These are phyloP conservation scores for Aphaenogaster floridana DNA, from an alignment of 1,140 invertebrate genomes.

Conservation along the genomic window DNA sequence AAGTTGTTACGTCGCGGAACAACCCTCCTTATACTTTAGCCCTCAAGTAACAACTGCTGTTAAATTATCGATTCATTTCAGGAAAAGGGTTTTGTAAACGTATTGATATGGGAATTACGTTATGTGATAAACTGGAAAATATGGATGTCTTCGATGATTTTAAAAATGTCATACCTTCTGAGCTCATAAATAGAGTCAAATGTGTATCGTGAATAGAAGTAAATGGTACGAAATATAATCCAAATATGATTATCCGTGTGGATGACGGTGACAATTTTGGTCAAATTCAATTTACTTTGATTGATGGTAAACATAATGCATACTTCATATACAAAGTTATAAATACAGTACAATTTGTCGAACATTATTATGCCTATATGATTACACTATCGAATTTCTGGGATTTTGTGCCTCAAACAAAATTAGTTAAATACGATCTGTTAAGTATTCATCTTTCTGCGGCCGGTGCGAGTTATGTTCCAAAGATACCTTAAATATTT, in stretches of 20 bases:
- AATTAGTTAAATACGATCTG: not conserved
- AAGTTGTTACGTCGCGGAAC: not conserved
- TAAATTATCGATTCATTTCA: slow-evolving; percentile 12
- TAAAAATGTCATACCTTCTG: slow-evolving; percentile 1
- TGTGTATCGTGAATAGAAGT: slow-evolving; percentile 6
- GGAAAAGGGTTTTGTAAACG: slow-evolving; percentile 17
- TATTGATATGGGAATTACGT: not conserved
- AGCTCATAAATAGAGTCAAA: slow-evolving; percentile 11
- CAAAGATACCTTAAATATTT: slow-evolving; percentile 9
- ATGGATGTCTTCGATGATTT: not conserved
- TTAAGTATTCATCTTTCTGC: slow-evolving; percentile 17
- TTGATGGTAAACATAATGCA: not conserved
- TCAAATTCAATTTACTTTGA: slow-evolving; percentile 15
- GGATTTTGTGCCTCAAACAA: not conserved
- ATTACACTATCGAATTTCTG: not conserved
- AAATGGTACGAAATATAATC: slow-evolving; percentile 10
- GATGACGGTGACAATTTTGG: slow-evolving; percentile 8
- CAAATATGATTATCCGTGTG: not conserved
- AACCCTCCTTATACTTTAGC: slow-evolving; percentile 5
- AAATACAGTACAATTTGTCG: not conserved
- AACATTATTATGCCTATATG: slow-evolving; percentile 10
- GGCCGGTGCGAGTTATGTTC: not conserved
- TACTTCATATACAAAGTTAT: slow-evolving; percentile 8
- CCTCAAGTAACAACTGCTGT: slow-evolving; percentile 12
- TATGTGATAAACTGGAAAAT: not conserved